phyloP scores from a whole-genome alignment of 2,113 vertebrate genomes.

The Nymphicus hollandicus region DNA sequence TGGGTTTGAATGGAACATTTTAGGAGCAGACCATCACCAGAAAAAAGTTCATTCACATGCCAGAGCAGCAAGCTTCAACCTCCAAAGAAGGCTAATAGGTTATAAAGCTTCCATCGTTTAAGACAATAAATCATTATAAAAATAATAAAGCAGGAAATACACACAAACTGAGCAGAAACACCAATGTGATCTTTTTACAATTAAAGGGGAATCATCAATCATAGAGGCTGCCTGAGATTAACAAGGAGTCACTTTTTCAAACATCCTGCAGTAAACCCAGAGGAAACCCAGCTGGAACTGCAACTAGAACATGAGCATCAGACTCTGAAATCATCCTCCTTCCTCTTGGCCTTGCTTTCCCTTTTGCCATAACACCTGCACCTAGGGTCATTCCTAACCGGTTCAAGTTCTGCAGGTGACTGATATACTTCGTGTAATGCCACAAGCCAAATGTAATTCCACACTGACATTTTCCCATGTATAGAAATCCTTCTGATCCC shows the following conservation, averaged over 20 bases:
- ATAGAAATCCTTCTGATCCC: conserved; percentile 38
- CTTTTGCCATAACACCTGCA: not conserved
- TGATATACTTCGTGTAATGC: conserved; percentile 1
- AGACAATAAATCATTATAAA: conserved; percentile 73
- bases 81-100: conserved; percentile 44
- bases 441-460: conserved; percentile 6
- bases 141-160: conserved; percentile 74
- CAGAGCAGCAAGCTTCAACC: not conserved
- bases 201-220: conserved; percentile 74
- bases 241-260: conserved; percentile 74
- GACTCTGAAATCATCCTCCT: conserved; percentile 46
- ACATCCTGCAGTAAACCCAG: conserved; percentile 78
- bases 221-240: conserved; percentile 72
- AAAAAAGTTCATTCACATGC: conserved; percentile 20
- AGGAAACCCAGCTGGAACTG: conserved; percentile 76
- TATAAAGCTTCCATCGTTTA: conserved; percentile 67
- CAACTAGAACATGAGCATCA: conserved; percentile 48
- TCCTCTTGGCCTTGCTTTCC: not conserved
- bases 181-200: conserved; percentile 62
- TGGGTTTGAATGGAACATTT: not conserved
- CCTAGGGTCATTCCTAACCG: not conserved
- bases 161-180: conserved; percentile 74
- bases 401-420: conserved; percentile 51
- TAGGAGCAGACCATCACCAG: not conserved
- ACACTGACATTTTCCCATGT: not conserved